phyloP scores from a whole-genome alignment of 2,797 vertebrate species.

The Phoeniculus purpureus region DNA sequence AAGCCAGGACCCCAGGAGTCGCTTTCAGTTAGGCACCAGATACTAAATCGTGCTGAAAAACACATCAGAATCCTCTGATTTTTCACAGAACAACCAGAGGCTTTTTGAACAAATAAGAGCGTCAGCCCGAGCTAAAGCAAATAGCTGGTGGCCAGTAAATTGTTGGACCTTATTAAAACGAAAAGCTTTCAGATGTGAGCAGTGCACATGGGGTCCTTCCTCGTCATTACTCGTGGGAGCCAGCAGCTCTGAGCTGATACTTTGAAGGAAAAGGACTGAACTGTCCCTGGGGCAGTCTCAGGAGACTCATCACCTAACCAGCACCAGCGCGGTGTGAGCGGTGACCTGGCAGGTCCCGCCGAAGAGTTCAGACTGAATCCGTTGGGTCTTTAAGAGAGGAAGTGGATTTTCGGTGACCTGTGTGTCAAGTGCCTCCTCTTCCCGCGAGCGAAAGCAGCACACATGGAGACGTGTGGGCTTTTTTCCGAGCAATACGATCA shows the following conservation, averaged over 20 bases:
- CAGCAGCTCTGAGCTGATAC: background rate
- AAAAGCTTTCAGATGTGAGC: background rate
- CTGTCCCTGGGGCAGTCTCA: background rate
- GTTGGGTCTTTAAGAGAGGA: background rate
- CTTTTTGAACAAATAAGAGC: background rate
- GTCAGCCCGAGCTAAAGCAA: background rate
- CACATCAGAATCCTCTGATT: background rate
- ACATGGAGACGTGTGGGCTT: background rate
- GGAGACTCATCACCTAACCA: rapidly evolving
- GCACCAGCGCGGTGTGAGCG: background rate
- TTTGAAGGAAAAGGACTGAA: background rate
- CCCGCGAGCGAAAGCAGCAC: background rate
- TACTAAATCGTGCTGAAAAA: constrained; percentile 11
- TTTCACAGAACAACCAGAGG: background rate
- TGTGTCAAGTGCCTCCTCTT: background rate
- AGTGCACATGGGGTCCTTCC: background rate
- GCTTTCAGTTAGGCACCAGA: constrained; percentile 20
- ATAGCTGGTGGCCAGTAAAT: background rate
- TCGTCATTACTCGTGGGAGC: background rate
- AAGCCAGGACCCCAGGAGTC: background rate
- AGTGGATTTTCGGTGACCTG: background rate
- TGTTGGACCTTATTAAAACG: background rate
- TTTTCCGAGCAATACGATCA: background rate
- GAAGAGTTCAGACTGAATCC: background rate
- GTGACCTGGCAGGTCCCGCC: background rate